Percentiles rank a stretch among this genome's conserved stretches.
These are phyloP conservation scores for Campoletis sonorensis DNA, from an alignment of 1,140 invertebrate species.

Conservation along the genomic window DNA sequence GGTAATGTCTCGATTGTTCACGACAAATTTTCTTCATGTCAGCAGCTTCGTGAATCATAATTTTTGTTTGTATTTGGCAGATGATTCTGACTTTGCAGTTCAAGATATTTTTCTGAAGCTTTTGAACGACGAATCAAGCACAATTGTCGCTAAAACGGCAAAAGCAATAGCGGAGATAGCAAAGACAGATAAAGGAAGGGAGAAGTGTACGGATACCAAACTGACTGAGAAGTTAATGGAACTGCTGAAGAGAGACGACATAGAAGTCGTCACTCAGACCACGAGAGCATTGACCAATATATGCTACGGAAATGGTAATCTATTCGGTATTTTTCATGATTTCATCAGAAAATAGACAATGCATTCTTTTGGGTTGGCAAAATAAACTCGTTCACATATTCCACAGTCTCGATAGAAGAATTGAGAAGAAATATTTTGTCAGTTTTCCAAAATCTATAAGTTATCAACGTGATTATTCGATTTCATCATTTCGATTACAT, in stretches of 20 bases:
- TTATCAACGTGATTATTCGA: no score
- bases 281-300: slow-evolving; percentile 91
- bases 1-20: slow-evolving; percentile 50
- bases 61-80: slow-evolving; percentile 51
- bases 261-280: slow-evolving; percentile 82
- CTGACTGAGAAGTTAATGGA: slow-evolving; percentile 79
- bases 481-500: no score
- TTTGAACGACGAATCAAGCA: slow-evolving; percentile 62
- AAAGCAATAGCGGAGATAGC: slow-evolving; percentile 85
- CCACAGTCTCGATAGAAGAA: background rate
- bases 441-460: no score
- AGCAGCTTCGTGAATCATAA: background rate
- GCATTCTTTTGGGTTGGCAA: no score
- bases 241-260: slow-evolving; percentile 74
- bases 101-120: slow-evolving; percentile 67
- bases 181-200: slow-evolving; percentile 82
- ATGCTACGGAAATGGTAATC: slow-evolving; percentile 89
- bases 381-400: background rate
- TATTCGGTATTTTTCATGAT: slow-evolving; percentile 44
- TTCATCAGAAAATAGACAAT: background rate
- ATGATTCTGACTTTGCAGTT: slow-evolving; percentile 56
- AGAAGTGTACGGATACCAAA: slow-evolving; percentile 79
- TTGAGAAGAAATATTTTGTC: background rate
- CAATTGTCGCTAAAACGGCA: slow-evolving; percentile 71
- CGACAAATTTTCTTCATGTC: background rate